A percentile compares a stretch with the other conserved stretches of the same genome.
Conservation (phyloP, 2,113 vertebrate species). For the Oncorhynchus mykiss region DNA sequence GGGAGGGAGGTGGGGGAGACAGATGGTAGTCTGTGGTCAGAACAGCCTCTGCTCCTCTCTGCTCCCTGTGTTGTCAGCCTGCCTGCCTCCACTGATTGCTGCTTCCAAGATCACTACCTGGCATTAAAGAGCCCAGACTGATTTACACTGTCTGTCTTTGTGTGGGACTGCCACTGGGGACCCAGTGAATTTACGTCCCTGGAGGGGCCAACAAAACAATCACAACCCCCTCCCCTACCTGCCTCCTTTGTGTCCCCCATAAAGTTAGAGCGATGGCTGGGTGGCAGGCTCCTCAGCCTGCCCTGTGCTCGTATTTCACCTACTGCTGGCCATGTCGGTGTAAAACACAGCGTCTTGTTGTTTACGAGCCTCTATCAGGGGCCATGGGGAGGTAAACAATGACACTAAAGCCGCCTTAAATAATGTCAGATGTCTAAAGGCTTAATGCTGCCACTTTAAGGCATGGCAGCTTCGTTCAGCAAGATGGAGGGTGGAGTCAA, state of each 20-base stretch:
- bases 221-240: constrained; percentile 24
- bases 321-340: neutral
- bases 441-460: neutral
- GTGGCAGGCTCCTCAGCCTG: constrained; percentile 2
- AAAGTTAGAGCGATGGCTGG: neutral
- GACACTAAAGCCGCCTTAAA: constrained; percentile 10
- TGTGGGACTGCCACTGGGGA: neutral
- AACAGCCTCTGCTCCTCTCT: neutral
- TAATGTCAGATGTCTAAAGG: neutral
- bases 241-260: constrained; percentile 27
- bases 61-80: neutral
- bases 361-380: neutral
- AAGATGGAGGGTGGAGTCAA: neutral
- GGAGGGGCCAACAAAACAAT: constrained; percentile 6
- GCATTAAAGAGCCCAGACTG: constrained; percentile 30
- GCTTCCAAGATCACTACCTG: constrained; percentile 45
- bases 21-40: constrained; percentile 41
- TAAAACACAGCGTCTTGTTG: constrained; percentile 1
- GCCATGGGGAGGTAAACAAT: constrained; percentile 19
- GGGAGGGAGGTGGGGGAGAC: constrained; percentile 10
- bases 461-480: neutral
- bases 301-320: constrained; percentile 23
- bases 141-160: constrained; percentile 43
- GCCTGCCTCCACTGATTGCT: constrained; percentile 25
- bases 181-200: constrained; percentile 33